phyloP scores from a whole-genome alignment of 2,113 vertebrate species.

The Callionymus lyra region DNA sequence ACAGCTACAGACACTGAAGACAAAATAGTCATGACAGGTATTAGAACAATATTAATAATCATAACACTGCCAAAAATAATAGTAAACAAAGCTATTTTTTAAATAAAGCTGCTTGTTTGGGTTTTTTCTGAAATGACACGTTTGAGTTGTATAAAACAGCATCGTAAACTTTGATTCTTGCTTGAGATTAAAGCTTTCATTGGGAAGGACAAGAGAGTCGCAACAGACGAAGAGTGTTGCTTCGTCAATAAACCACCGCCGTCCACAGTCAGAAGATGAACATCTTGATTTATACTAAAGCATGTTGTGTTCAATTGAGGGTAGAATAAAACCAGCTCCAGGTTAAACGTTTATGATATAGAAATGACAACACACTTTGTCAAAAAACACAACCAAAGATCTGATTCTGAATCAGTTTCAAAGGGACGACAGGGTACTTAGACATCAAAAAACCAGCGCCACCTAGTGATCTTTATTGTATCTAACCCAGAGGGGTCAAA shows the following conservation, averaged over 20 bases:
- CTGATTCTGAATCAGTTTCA: too few relatives aligned
- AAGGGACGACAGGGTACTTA: too few relatives aligned
- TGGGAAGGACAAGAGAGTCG: constrained; percentile 22
- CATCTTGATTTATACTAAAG: too few relatives aligned
- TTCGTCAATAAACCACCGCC: background rate
- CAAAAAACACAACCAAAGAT: too few relatives aligned
- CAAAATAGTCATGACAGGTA: constrained; percentile 43
- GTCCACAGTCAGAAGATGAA: too few relatives aligned
- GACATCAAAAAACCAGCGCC: too few relatives aligned
- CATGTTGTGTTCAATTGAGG: too few relatives aligned
- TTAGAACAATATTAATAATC: constrained; percentile 39
- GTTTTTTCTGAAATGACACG: constrained; percentile 38
- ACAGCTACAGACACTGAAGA: constrained; percentile 44
- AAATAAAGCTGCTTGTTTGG: constrained; percentile 51
- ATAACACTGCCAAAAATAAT: constrained; percentile 50
- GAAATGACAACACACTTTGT: too few relatives aligned
- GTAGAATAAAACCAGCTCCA: too few relatives aligned
- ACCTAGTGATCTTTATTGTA: too few relatives aligned
- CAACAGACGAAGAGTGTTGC: constrained; percentile 10
- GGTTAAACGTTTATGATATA: too few relatives aligned
- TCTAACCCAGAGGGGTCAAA: too few relatives aligned
- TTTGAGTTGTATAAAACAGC: constrained; percentile 53
- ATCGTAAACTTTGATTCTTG: constrained; percentile 49
- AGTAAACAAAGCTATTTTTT: constrained; percentile 53
- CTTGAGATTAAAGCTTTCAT: constrained; percentile 52